phyloP scores from a whole-genome alignment of 2,888 invertebrate species.

The Lycia hirtaria region DNA sequence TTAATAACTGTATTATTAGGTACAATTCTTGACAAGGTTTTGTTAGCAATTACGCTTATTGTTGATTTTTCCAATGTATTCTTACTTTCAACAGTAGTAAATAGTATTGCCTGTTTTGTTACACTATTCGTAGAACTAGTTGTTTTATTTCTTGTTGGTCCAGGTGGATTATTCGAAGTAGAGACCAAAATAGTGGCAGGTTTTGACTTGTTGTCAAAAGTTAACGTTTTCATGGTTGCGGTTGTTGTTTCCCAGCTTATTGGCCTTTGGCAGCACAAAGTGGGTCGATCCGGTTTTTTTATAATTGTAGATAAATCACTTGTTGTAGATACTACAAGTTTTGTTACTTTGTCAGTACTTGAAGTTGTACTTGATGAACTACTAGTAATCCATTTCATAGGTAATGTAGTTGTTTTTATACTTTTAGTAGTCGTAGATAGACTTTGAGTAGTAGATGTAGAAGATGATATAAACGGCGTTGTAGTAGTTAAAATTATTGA shows the following conservation, averaged over 20 bases:
- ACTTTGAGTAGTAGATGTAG: not conserved
- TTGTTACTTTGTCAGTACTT: not conserved
- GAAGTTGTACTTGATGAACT: not conserved
- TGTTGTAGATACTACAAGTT: not conserved
- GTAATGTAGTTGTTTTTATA: conserved; percentile 6
- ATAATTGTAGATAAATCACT: not conserved
- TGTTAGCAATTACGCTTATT: not conserved
- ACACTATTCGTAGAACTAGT: not conserved
- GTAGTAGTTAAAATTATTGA: conserved; percentile 1
- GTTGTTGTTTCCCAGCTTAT: not conserved
- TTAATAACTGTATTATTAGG: conserved; percentile 1
- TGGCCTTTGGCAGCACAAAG: not conserved
- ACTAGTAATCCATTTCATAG: not conserved
- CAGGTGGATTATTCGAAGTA: not conserved
- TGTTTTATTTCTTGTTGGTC: not conserved
- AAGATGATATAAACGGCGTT: not conserved
- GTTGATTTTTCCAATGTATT: not conserved
- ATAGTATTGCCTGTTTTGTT: not conserved
- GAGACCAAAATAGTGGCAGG: not conserved
- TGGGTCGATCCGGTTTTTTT: not conserved
- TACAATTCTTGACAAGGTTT: not conserved
- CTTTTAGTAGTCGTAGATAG: not conserved
- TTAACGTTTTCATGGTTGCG: not conserved
- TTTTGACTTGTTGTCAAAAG: not conserved
- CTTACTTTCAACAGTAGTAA: not conserved